A percentile compares a stretch with the other conserved stretches of the same genome.
Evolutionary conservation across 2,888 invertebrate species (phyloP).

Genomic region (Carcina quercana): DNA sequence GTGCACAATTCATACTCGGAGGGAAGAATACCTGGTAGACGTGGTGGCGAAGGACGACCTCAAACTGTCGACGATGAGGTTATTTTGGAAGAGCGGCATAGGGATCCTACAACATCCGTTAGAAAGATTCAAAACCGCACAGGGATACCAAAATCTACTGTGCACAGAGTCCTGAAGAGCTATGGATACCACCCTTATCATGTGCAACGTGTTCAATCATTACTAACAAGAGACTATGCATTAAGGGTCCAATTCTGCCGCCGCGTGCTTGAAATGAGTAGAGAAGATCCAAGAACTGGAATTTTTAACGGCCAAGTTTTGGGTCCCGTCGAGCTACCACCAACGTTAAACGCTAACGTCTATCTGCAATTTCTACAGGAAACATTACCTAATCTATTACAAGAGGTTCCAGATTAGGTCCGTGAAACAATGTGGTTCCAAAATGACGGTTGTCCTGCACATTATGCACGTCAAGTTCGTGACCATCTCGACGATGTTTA

Average conservation of each 20-base stretch:
- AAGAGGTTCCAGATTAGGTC: constrained; percentile 3
- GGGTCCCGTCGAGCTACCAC: constrained; percentile 10
- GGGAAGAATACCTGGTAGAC: neutral
- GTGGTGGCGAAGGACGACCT: neutral
- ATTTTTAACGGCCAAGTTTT: constrained; percentile 11
- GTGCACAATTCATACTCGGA: constrained; percentile 12
- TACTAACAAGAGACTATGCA: constrained; percentile 9
- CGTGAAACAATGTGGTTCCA: constrained; percentile 7
- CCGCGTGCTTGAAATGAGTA: neutral
- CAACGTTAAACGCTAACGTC: constrained; percentile 1
- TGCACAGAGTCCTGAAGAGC: neutral
- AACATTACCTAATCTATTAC: constrained; percentile 2
- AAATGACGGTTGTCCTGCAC: constrained; percentile 7
- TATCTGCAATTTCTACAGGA: constrained; percentile 1
- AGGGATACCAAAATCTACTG: neutral
- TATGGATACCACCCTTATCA: constrained; percentile 8
- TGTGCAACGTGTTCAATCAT: constrained; percentile 11
- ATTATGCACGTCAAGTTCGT: constrained; percentile 5
- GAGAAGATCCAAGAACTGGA: neutral
- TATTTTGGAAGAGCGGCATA: neutral
- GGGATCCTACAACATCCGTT: neutral
- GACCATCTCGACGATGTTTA: constrained; percentile 6
- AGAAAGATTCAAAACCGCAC: neutral
- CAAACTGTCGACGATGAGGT: neutral
- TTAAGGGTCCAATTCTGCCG: neutral